phyloP scores from a whole-genome alignment of 2,113 vertebrate genomes.

The Podarcis muralis region DNA sequence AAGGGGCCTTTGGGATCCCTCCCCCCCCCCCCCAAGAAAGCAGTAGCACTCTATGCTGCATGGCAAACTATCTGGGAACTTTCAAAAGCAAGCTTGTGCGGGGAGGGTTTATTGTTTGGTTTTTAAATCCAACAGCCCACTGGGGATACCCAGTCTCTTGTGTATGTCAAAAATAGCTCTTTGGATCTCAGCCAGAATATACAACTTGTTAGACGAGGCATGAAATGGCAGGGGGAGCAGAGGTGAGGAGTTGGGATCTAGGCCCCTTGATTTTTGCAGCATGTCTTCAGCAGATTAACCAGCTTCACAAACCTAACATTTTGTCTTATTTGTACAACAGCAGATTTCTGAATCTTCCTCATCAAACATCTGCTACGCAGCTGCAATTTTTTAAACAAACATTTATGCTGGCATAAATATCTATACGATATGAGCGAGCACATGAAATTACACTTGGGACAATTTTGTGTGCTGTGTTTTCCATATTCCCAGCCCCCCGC shows the following conservation, averaged over 20 bases:
- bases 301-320: conserved; percentile 9
- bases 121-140: neutral
- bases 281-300: neutral
- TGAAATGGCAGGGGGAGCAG: neutral
- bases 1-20: neutral
- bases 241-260: neutral
- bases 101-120: neutral
- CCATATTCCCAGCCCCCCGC: neutral
- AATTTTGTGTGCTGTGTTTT: conserved; percentile 20
- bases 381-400: conserved; percentile 25
- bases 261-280: neutral
- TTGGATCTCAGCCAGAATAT: neutral
- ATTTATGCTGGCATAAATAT: conserved; percentile 21
- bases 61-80: neutral
- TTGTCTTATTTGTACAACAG: neutral
- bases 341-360: conserved; percentile 7
- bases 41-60: neutral
- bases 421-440: conserved; percentile 29
- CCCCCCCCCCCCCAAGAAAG: neutral
- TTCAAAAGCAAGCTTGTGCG: neutral
- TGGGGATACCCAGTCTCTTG: neutral
- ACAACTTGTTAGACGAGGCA: neutral
- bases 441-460: conserved; percentile 22
- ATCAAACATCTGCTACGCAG: neutral
- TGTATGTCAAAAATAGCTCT: neutral